Base-by-base conservation (phyloP, 2,888 invertebrate species). In the Volucella zonaria region DNA sequence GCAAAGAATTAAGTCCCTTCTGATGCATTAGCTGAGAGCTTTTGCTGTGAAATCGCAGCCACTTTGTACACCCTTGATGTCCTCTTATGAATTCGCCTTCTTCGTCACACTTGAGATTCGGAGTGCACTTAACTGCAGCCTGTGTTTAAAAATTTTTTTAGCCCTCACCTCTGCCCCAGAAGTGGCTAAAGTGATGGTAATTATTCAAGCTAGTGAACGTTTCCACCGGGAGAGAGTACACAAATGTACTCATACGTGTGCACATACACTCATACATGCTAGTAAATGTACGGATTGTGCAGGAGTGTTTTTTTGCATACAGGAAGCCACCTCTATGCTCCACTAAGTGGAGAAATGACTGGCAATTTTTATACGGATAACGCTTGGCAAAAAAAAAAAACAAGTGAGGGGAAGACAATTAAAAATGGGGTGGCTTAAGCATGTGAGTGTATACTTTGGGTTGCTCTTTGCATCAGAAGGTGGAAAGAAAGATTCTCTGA, bases 141-240 rank as follows among this genome's bases (percentile, higher is more conserved):
- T 75, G 74, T 82, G 79, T 82, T 82, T 82, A 31, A 31, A 31
- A 31, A 70, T 82, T 82, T 74, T 82, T 74, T 74, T 66, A 82
- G 70, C 59, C 79, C 31, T 31, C 1, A 6, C 31, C 31, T 31
- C 6, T 31, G 31, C 31, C 59, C 61, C 42, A 58, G 64, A 75
- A 56, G 45, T 43, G 74, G 38, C 71, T 75, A 59, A 79, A 82
- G 79, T 74, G 82, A 82, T 58, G 79, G 64, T 79, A 82, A 82
- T 82, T 82, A 82, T 82, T 82, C 79, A 79, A 79, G 45, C 74
- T 70, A 78, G 68, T 42, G 31, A 79, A 42, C 49, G 61, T 62
- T 67, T 73, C 47, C 45, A 12, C 75, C 43, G 59, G 23, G 58
- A 66, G 56, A 23, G 40, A n/a, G 42, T 75, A 58, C 31, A 31